phyloP scores from a whole-genome alignment of 2,888 invertebrate genomes.

The Phania funesta region DNA sequence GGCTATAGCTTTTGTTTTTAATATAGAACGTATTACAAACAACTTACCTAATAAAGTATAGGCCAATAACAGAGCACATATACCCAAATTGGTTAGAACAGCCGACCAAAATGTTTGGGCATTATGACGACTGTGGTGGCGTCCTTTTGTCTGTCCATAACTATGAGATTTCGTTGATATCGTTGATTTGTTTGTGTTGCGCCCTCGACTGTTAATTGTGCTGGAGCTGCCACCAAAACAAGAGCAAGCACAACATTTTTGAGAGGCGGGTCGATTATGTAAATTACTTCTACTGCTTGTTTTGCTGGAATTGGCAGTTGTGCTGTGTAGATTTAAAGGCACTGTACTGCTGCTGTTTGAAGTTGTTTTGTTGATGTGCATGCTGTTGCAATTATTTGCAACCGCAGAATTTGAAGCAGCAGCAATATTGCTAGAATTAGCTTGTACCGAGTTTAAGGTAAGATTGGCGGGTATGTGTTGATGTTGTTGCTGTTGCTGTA shows the following conservation, averaged over 20 bases:
- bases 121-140: slow-evolving; percentile 70
- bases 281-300: slow-evolving; percentile 69
- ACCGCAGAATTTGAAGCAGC: slow-evolving; percentile 61
- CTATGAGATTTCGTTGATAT: slow-evolving; percentile 66
- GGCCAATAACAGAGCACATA: slow-evolving; percentile 89
- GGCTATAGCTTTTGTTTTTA: too few species aligned
- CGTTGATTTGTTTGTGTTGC: slow-evolving; percentile 60
- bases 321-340: slow-evolving; percentile 65
- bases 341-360: slow-evolving; percentile 65
- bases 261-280: slow-evolving; percentile 67
- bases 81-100: slow-evolving; percentile 89
- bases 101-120: slow-evolving; percentile 83
- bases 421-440: slow-evolving; percentile 42
- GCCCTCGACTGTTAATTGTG: slow-evolving; percentile 56
- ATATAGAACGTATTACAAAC: neutral
- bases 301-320: slow-evolving; percentile 68
- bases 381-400: slow-evolving; percentile 61
- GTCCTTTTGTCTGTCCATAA: slow-evolving; percentile 69
- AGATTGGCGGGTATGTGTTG: slow-evolving; percentile 60
- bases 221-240: slow-evolving; percentile 68
- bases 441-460: slow-evolving; percentile 37
- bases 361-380: slow-evolving; percentile 52
- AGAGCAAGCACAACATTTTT: slow-evolving; percentile 69
- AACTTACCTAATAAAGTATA: slow-evolving; percentile 86
- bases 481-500: slow-evolving; percentile 48